Conservation (phyloP, 1,140 invertebrate genomes). For the Rhagoletis zephyria region DNA sequence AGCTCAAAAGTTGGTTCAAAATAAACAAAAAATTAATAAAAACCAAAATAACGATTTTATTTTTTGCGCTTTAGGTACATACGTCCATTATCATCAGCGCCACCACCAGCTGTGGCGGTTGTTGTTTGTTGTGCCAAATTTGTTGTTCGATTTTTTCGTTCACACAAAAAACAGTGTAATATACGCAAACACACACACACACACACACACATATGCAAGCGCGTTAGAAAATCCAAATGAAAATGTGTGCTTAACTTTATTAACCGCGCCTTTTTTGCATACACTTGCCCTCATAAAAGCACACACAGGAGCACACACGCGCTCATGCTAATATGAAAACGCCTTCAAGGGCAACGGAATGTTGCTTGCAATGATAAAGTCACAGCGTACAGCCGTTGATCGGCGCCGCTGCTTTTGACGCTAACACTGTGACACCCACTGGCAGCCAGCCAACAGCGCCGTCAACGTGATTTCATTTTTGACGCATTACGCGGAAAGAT, state of each 20-base stretch:
- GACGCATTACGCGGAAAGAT: background rate
- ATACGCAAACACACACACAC: background rate
- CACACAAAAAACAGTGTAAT: background rate
- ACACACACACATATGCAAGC: background rate
- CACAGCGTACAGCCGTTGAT: too few relatives aligned
- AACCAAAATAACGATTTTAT: background rate
- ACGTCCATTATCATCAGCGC: background rate
- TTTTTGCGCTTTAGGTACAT: background rate
- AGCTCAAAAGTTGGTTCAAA: constrained; percentile 4
- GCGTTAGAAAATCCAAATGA: background rate
- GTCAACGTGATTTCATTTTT: constrained; percentile 23
- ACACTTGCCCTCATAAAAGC: background rate
- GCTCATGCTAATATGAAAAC: background rate
- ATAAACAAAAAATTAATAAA: background rate
- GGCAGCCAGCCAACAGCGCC: background rate
- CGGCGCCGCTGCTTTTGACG: background rate
- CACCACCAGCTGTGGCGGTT: background rate
- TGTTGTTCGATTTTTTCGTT: background rate
- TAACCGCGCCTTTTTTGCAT: constrained; percentile 32
- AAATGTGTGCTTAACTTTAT: constrained; percentile 47
- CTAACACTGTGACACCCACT: background rate
- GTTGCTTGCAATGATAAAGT: background rate
- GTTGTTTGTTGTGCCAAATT: constrained; percentile 29
- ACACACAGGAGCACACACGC: too few relatives aligned
- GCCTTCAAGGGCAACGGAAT: background rate